These are phyloP conservation scores for Strongylocentrotus purpuratus DNA, from an alignment of 35 echinoderm and acorn worm species.

Conservation along the genomic window DNA sequence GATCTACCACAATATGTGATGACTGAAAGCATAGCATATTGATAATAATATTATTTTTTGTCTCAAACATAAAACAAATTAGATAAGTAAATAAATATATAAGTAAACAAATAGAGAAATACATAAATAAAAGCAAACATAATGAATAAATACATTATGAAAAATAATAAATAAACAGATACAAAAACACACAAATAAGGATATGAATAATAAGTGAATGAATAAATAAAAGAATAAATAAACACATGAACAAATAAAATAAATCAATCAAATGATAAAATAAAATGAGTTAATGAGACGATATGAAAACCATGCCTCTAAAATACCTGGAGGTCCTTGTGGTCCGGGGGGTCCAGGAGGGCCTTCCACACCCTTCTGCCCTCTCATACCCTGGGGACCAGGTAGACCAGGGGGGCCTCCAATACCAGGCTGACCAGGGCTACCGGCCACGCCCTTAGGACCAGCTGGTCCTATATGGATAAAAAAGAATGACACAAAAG, in stretches of 20 bases:
- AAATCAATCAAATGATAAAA: too few relatives aligned
- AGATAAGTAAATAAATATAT: too few relatives aligned
- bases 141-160: background rate
- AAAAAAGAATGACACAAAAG: too few relatives aligned
- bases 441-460: background rate
- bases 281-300: background rate
- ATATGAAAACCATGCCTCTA: background rate
- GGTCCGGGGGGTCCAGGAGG: background rate
- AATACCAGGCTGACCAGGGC: background rate
- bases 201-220: too few relatives aligned
- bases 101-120: background rate
- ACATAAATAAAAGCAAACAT: background rate
- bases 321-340: slow-evolving; percentile 41
- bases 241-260: too few relatives aligned
- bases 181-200: too few relatives aligned
- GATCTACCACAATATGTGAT: too few relatives aligned
- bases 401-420: background rate
- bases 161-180: background rate
- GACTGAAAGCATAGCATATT: too few relatives aligned
- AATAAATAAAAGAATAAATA: too few relatives aligned
- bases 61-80: too few relatives aligned
- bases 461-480: slow-evolving; percentile 1
- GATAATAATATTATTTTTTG: too few relatives aligned
- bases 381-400: slow-evolving; percentile 13
- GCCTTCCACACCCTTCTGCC: slow-evolving; percentile 6